Evolutionary conservation across 1,140 invertebrate species (phyloP).

Genomic region (Hylaeus volcanicus): DNA sequence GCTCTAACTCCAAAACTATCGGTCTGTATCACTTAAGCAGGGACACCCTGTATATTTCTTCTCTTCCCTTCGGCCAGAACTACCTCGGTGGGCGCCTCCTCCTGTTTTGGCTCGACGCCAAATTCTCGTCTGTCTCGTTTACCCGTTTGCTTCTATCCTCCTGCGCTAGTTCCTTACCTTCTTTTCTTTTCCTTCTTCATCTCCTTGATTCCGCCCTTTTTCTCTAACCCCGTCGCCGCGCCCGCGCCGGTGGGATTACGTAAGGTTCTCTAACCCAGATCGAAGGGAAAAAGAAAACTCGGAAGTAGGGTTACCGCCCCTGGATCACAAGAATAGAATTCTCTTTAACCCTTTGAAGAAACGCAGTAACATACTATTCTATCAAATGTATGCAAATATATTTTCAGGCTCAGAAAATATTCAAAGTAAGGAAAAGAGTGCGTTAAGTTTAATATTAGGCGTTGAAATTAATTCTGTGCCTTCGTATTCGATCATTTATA

Average conservation of each 20-base stretch:
- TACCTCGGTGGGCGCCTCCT: background rate
- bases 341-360: no score
- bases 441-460: no score
- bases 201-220: background rate
- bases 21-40: no score
- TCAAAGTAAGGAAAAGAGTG: no score
- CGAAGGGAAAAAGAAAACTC: background rate
- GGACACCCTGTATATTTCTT: slow-evolving; percentile 24
- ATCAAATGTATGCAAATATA: no score
- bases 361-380: no score
- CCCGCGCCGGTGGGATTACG: slow-evolving; percentile 17
- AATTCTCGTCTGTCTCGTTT: slow-evolving; percentile 25
- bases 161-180: slow-evolving; percentile 17
- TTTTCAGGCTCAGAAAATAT: no score
- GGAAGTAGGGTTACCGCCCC: no score
- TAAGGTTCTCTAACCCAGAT: background rate
- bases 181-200: slow-evolving; percentile 9
- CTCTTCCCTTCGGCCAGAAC: slow-evolving; percentile 6
- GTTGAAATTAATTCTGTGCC: no score
- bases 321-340: no score
- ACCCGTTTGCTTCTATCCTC: background rate
- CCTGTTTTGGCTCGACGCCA: slow-evolving; percentile 6
- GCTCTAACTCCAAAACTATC: no score
- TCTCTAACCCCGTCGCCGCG: background rate
- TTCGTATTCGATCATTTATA: no score